Percentiles rank a stretch among this genome's conserved stretches.
Evolutionary conservation across 2,888 invertebrate species (phyloP).

Genomic region (Amblyjoppa proteus): DNA sequence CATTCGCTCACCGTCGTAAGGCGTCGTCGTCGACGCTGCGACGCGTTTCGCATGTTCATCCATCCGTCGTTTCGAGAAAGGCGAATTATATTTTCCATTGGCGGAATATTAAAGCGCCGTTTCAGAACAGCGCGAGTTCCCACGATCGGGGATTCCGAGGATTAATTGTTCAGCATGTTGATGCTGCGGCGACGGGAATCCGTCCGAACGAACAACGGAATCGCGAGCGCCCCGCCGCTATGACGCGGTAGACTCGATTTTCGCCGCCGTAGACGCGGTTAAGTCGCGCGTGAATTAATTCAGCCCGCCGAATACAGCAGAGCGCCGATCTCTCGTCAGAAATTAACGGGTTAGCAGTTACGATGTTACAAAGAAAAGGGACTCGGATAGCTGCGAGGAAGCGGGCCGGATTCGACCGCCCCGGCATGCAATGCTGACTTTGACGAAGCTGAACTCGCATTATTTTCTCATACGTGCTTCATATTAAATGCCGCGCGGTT

Average conservation of each 20-base stretch:
- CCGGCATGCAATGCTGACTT: constrained; percentile 18
- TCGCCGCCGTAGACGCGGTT: constrained; percentile 6
- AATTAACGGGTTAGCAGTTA: constrained; percentile 13
- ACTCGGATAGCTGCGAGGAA: background rate
- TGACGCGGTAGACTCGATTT: background rate
- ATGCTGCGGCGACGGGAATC: background rate
- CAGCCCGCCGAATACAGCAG: background rate
- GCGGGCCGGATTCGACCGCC: background rate
- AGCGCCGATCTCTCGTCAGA: constrained; percentile 20
- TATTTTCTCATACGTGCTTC: constrained; percentile 7
- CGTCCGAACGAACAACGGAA: constrained; percentile 11
- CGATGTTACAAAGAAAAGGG: background rate
- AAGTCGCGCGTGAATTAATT: constrained; percentile 26
- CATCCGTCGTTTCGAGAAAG: constrained; percentile 56
- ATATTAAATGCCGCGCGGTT: constrained; percentile 2
- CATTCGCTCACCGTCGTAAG: background rate
- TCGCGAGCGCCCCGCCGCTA: background rate
- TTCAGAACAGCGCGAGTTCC: background rate
- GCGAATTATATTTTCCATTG: constrained; percentile 23
- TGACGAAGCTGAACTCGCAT: constrained; percentile 25
- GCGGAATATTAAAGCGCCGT: background rate
- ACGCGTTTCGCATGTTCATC: background rate
- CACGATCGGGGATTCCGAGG: constrained; percentile 9
- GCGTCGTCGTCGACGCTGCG: background rate
- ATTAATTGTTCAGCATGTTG: constrained; percentile 6